Percentiles rank a stretch among this genome's conserved stretches.
Evolutionary conservation across 2,888 invertebrate genomes (phyloP).

Genomic region (Lepidocyrtoides sp.): DNA sequence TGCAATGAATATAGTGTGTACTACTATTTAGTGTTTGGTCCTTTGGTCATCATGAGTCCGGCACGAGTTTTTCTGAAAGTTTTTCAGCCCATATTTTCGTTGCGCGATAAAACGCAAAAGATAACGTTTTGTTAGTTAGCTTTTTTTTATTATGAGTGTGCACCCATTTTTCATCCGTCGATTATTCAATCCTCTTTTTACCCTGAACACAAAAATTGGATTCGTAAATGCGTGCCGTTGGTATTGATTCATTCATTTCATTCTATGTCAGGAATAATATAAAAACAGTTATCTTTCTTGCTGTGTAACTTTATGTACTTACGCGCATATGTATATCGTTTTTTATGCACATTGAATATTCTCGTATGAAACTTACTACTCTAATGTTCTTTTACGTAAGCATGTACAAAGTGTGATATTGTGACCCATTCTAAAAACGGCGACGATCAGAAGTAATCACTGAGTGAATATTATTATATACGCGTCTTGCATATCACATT

Average conservation of each 20-base stretch:
- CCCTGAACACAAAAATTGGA: slow-evolving; percentile 35
- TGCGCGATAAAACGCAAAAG: slow-evolving; percentile 29
- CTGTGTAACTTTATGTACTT: neutral
- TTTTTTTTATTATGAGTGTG: neutral
- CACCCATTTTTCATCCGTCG: neutral
- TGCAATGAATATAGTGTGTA: neutral
- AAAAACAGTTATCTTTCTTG: no score
- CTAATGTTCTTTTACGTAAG: neutral
- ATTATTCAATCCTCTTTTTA: neutral
- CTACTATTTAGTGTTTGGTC: neutral
- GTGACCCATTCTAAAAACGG: slow-evolving; percentile 44
- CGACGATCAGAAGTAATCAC: slow-evolving; percentile 23
- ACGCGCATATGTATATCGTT: no score
- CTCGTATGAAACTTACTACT: neutral
- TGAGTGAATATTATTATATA: slow-evolving; percentile 41
- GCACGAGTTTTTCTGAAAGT: neutral
- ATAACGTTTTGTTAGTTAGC: slow-evolving; percentile 37
- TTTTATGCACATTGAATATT: no score
- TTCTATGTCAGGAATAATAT: neutral
- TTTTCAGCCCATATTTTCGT: neutral
- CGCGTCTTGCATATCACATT: slow-evolving; percentile 53
- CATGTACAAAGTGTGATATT: neutral
- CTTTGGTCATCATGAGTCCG: no score
- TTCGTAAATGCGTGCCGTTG: neutral
- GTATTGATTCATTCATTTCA: slow-evolving; percentile 44